phyloP scores from a whole-genome alignment of 2,888 invertebrate genomes.

The Diploptera punctata region DNA sequence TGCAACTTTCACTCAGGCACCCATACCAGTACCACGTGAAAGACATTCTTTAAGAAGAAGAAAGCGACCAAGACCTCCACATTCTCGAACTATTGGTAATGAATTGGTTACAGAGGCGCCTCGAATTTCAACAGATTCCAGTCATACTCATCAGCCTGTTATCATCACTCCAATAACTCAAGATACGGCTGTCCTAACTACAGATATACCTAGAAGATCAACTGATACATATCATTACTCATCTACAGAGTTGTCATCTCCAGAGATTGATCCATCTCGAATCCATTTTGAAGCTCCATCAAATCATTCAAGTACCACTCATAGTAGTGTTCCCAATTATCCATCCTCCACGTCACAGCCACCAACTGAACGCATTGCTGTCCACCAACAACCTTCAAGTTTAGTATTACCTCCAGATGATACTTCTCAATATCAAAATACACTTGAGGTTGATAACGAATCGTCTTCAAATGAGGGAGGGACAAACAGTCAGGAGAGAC shows the following conservation, averaged over 20 bases:
- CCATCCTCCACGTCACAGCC: background rate
- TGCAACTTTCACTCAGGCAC: background rate
- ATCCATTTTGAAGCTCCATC: background rate
- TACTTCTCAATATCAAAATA: too few relatives aligned
- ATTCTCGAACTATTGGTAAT: background rate
- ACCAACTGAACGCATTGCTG: background rate
- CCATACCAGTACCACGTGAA: background rate
- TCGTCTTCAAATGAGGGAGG: too few relatives aligned
- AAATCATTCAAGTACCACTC: too few relatives aligned
- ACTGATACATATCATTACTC: background rate
- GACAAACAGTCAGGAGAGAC: too few relatives aligned
- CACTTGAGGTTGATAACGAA: too few relatives aligned
- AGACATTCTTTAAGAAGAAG: background rate
- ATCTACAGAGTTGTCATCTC: background rate
- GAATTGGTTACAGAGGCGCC: background rate
- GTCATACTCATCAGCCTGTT: background rate
- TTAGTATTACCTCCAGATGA: too few relatives aligned
- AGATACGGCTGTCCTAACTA: background rate
- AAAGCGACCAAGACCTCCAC: background rate
- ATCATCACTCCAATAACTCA: background rate
- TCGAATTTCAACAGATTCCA: background rate
- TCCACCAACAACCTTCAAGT: background rate
- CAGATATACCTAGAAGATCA: background rate
- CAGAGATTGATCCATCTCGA: background rate
- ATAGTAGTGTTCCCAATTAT: too few relatives aligned